Base-by-base conservation (phyloP, 2,888 invertebrate species). In the Drosophila silvestris region DNA sequence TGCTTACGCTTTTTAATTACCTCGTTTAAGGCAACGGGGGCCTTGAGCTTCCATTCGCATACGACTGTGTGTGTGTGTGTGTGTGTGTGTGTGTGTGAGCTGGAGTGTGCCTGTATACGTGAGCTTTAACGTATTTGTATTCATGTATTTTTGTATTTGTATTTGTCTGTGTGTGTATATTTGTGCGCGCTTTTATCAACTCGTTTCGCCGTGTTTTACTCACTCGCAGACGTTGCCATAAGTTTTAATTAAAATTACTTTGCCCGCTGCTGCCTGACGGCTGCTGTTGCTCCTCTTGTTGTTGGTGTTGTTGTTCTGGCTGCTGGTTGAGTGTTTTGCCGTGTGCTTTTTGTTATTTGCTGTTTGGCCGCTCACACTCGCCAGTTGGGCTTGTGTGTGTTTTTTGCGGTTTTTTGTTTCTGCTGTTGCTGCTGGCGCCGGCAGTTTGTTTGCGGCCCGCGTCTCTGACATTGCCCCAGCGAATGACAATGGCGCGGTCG, bases 191-290 rank as follows among this genome's bases (percentile, higher is more conserved):
- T 89, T 86, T 86, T 86, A 86, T 89, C 85, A 86, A 86, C 85
- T 86, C 85, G 85, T 86, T 86, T 89, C 81, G 82, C 84, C 85
- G 89, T 86, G 85, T 86, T 86, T 86, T 86, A 86, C 85, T 86
- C 89, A 86, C 85, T 86, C 86, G 84, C 89, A 84, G 89, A 86
- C 89, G 89, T 89, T 89, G 89, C 89, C 84, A 86, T 86, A 86
- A 86, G 85, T 86, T 86, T 86, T 86, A 86, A 86, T 86, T 86
- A 86, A 86, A 86, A 86, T 86, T 86, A 86, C 85, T 86, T 86
- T 84, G 88, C 84, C 61, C 69, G 74, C 75, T 77, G 80, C 81
- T 81, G 80, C 73, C 87, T 83, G 85, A 72, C 68, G 87, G 77
- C 76, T 75, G 83, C 75, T 70, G 56, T 66, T 72, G 50, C 63